Percentiles rank a stretch among this genome's conserved stretches.
These are phyloP conservation scores for Dermochelys coriacea DNA, from an alignment of 2,797 vertebrate species.

Conservation along the genomic window DNA sequence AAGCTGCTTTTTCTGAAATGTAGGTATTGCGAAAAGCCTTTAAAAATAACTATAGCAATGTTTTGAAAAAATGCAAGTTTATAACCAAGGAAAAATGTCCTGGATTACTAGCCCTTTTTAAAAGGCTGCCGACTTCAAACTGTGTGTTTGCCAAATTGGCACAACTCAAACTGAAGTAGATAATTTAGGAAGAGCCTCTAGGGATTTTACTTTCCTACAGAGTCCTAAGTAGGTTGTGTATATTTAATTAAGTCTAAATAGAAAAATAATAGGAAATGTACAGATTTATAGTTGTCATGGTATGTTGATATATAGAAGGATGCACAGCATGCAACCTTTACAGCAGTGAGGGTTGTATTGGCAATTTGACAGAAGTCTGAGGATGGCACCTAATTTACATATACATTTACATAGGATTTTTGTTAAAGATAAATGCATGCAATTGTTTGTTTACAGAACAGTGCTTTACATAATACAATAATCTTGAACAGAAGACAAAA, in stretches of 20 bases:
- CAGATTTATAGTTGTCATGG: neutral
- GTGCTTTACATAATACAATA: neutral
- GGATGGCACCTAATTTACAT: neutral
- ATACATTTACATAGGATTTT: neutral
- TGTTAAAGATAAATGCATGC: neutral
- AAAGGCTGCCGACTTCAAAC: neutral
- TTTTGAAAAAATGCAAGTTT: slow-evolving; percentile 2
- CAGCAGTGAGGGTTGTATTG: neutral
- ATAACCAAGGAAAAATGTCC: neutral
- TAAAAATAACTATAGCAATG: neutral
- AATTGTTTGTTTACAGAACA: neutral
- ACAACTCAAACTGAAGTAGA: neutral
- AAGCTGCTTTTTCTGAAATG: neutral
- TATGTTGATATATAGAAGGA: neutral
- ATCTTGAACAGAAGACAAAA: neutral
- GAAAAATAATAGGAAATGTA: neutral
- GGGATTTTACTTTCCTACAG: neutral
- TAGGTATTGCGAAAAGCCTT: neutral
- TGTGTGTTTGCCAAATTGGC: neutral
- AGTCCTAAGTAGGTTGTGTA: neutral
- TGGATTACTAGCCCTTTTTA: neutral
- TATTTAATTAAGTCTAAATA: neutral
- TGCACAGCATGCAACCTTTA: neutral
- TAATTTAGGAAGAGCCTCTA: slow-evolving; percentile 11
- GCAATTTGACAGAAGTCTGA: neutral